A percentile compares a stretch with the other conserved stretches of the same genome.
Conservation (phyloP, 2,888 invertebrate genomes). For the Heteromurus nitidus region DNA sequence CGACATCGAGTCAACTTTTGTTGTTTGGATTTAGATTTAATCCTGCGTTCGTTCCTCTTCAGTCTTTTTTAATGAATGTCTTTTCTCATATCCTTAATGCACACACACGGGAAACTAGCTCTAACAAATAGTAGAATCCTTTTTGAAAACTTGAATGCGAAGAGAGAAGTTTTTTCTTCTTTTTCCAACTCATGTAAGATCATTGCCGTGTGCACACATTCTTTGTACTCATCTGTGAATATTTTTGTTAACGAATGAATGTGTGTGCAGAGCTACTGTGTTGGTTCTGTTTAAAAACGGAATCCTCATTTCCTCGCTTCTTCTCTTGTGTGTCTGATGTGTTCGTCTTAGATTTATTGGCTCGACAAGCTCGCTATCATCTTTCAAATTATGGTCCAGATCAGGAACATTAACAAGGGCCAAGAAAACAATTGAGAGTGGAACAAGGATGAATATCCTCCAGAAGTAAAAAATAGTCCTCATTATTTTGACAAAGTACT, state of each 20-base stretch:
- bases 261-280: no score
- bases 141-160: no score
- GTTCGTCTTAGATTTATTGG: conserved; percentile 46
- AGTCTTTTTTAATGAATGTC: conserved; percentile 1
- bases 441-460: conserved; percentile 32
- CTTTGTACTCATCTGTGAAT: not conserved
- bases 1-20: no score
- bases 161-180: no score
- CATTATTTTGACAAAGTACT: conserved; percentile 49
- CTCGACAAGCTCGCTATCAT: conserved; percentile 58
- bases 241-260: no score
- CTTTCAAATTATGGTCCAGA: conserved; percentile 60
- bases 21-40: not conserved
- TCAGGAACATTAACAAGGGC: conserved; percentile 44
- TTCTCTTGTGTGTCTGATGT: conserved; percentile 4
- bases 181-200: not conserved
- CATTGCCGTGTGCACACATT: not conserved
- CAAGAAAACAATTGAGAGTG: conserved; percentile 15
- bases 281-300: no score
- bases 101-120: no score
- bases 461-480: conserved; percentile 24
- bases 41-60: not conserved
- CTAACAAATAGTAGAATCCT: no score
- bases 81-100: no score
- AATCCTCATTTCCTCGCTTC: not conserved